phyloP scores from a whole-genome alignment of 2,888 invertebrate genomes.

The Buathra laborator region DNA sequence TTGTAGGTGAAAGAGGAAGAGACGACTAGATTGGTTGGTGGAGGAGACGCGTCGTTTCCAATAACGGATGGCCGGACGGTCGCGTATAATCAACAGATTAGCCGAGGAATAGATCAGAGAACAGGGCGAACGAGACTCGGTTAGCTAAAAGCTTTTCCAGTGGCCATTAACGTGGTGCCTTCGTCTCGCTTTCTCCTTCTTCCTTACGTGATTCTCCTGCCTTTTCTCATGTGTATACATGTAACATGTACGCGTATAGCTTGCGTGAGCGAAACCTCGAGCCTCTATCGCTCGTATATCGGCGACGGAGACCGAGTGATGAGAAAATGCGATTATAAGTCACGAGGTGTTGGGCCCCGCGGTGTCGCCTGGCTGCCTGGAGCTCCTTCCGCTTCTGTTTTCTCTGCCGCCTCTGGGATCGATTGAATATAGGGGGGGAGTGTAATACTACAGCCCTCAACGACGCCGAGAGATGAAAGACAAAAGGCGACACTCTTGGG shows the following conservation, averaged over 20 bases:
- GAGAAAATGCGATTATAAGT: slow-evolving; percentile 85
- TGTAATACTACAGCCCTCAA: slow-evolving; percentile 61
- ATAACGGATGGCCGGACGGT: slow-evolving; percentile 83
- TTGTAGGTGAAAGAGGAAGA: slow-evolving; percentile 42
- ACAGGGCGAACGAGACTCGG: slow-evolving; percentile 79
- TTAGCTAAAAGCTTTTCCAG: slow-evolving; percentile 85
- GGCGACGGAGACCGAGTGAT: slow-evolving; percentile 70
- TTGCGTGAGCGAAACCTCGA: slow-evolving; percentile 57
- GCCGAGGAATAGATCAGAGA: slow-evolving; percentile 84
- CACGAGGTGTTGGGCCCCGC: slow-evolving; percentile 81
- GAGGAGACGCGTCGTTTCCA: slow-evolving; percentile 78
- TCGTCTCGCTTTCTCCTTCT: slow-evolving; percentile 71
- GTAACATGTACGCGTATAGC: slow-evolving; percentile 43
- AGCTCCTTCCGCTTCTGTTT: slow-evolving; percentile 58
- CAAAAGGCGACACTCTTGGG: slow-evolving; percentile 74
- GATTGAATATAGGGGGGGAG: slow-evolving; percentile 82
- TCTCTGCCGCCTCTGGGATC: slow-evolving; percentile 73
- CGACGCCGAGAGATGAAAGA: slow-evolving; percentile 80
- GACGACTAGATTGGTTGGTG: slow-evolving; percentile 44
- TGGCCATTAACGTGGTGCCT: slow-evolving; percentile 84
- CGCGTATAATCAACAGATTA: slow-evolving; percentile 85
- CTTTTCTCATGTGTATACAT: slow-evolving; percentile 36
- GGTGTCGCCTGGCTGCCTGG: slow-evolving; percentile 73
- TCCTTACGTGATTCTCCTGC: slow-evolving; percentile 33
- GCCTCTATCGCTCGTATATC: slow-evolving; percentile 61